A percentile compares a stretch with the other conserved stretches of the same genome.
Conservation (phyloP, 2,797 vertebrate species). For the Dendrocincla fuliginosa region DNA sequence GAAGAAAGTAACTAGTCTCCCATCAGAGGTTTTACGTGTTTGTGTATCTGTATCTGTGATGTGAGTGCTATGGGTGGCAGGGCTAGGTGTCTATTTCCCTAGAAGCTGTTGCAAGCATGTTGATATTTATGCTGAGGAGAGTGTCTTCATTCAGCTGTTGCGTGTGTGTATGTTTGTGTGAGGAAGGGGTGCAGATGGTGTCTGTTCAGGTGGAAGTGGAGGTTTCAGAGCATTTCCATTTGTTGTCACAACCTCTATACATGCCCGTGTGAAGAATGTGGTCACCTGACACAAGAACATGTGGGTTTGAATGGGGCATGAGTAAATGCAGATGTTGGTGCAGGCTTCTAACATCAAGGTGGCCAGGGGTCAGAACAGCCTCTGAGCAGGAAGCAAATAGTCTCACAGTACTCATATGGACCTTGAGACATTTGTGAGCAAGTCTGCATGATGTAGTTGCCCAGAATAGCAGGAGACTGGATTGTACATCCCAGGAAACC, state of each 20-base stretch:
- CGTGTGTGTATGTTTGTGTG: fast-evolving
- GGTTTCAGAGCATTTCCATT: background rate
- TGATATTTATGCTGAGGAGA: background rate
- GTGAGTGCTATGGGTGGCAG: background rate
- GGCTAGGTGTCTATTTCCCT: background rate
- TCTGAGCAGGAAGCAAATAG: background rate
- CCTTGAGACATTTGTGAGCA: background rate
- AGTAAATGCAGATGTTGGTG: background rate
- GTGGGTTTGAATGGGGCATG: background rate
- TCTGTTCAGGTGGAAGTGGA: background rate
- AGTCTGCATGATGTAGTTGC: background rate
- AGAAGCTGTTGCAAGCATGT: background rate
- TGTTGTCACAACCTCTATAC: fast-evolving
- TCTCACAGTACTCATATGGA: background rate
- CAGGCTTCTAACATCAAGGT: background rate
- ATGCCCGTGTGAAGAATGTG: fast-evolving
- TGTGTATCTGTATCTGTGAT: background rate
- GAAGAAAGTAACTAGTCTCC: background rate
- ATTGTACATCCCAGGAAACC: background rate
- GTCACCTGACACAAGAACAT: background rate
- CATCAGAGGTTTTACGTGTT: background rate
- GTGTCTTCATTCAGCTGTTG: background rate
- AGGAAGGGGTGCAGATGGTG: background rate
- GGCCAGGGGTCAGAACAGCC: background rate
- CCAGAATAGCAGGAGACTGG: constrained; percentile 16